phyloP scores from a whole-genome alignment of 2,888 invertebrate genomes.

The Amiota minor region DNA sequence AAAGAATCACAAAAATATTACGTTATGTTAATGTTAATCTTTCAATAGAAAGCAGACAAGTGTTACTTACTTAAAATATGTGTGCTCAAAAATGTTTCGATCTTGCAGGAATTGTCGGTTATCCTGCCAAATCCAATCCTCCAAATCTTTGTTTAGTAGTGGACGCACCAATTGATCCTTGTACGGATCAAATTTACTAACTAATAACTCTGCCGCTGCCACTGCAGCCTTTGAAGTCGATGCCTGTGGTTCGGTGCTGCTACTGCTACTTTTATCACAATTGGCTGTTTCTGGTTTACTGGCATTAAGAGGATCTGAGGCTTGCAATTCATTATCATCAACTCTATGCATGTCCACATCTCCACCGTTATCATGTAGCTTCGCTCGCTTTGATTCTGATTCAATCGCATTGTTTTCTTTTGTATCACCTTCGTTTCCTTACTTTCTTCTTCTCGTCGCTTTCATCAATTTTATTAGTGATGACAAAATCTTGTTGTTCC shows the following conservation, averaged over 20 bases:
- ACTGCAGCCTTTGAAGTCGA: conserved; percentile 56
- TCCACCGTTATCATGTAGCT: conserved; percentile 35
- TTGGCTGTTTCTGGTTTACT: conserved; percentile 56
- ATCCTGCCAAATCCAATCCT: conserved; percentile 98
- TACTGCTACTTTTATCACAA: conserved; percentile 68
- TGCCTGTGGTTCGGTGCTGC: conserved; percentile 50
- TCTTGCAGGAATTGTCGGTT: conserved; percentile 96
- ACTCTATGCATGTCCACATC: conserved; percentile 30
- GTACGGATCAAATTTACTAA: conserved; percentile 3
- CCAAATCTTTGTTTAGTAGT: conserved; percentile 78
- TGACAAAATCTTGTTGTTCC: not conserved
- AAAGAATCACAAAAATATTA: conserved; percentile 34
- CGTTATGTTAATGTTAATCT: not conserved
- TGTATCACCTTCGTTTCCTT: conserved; percentile 24
- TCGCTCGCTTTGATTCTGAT: conserved; percentile 33
- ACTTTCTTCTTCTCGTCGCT: not conserved
- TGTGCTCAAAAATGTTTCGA: conserved; percentile 96
- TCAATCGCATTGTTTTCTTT: conserved; percentile 27
- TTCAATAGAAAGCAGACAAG: not conserved
- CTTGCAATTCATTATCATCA: not conserved
- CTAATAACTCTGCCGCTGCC: not conserved
- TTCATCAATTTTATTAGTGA: not conserved
- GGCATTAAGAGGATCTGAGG: conserved; percentile 31
- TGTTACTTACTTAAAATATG: conserved; percentile 88
- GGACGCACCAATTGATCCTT: conserved; percentile 61